These are phyloP conservation scores for Dipodomys merriami DNA, from an alignment of 2,113 vertebrate genomes.

Conservation along the genomic window DNA sequence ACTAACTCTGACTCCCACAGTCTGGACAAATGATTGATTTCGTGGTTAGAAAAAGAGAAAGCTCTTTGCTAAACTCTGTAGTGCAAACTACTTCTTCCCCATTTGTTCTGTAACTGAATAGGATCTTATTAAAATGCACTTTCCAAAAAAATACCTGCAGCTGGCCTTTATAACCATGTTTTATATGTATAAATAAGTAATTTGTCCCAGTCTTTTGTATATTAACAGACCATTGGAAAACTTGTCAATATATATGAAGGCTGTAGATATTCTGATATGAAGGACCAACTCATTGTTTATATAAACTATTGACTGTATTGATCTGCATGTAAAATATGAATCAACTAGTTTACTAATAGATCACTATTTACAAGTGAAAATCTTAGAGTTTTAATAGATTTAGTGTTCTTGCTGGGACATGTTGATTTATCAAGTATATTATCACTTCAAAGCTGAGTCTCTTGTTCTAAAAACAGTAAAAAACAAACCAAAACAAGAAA, in stretches of 20 bases:
- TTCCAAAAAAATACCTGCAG: constrained; percentile 92
- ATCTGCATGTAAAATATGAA: constrained; percentile 69
- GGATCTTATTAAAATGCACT: constrained; percentile 93
- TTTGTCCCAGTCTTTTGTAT: constrained; percentile 91
- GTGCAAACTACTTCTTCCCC: constrained; percentile 88
- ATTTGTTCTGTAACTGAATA: constrained; percentile 90
- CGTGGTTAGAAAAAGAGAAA: constrained; percentile 88
- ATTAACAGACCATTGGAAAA: constrained; percentile 86
- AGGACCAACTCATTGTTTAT: constrained; percentile 78
- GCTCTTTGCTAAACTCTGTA: constrained; percentile 89
- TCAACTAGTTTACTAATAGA: constrained; percentile 60
- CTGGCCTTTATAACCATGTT: constrained; percentile 90
- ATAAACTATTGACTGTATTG: constrained; percentile 76
- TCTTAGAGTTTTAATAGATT: constrained; percentile 5
- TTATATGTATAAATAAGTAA: constrained; percentile 93
- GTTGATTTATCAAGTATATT: constrained; percentile 6
- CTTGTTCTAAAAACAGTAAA: constrained; percentile 11
- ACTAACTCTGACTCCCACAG: constrained; percentile 90
- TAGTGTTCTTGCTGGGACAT: not conserved
- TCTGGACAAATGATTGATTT: constrained; percentile 95
- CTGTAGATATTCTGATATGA: not conserved
- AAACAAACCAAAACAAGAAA: no score
- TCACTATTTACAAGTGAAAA: constrained; percentile 53
- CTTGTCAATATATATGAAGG: constrained; percentile 86
- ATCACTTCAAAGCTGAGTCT: not conserved